These are phyloP conservation scores for Cancer borealis DNA, from an alignment of 2,888 invertebrate species.

Conservation along the genomic window DNA sequence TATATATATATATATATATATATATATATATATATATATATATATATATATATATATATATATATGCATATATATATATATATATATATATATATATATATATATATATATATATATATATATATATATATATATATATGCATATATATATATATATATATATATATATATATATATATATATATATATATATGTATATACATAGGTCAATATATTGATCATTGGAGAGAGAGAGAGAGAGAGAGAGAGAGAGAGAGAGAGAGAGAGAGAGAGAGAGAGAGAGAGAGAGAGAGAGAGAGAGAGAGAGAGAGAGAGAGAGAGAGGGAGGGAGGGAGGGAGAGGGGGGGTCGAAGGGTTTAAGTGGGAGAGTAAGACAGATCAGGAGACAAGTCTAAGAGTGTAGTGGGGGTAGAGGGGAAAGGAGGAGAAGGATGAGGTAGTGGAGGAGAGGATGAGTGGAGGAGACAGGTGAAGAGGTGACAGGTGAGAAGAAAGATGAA, in stretches of 20 bases:
- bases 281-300: slow-evolving; percentile 8
- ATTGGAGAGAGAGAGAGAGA: neutral
- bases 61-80: too few species aligned
- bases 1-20: too few species aligned
- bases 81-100: too few species aligned
- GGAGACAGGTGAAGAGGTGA: neutral
- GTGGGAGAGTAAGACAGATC: slow-evolving; percentile 3
- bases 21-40: too few species aligned
- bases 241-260: neutral
- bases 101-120: too few species aligned
- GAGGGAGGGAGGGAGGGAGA: neutral
- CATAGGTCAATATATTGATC: too few species aligned
- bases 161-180: too few species aligned
- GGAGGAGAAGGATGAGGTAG: neutral
- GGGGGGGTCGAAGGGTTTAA: neutral
- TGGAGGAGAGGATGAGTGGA: neutral
- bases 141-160: too few species aligned
- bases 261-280: slow-evolving; percentile 5
- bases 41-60: too few species aligned
- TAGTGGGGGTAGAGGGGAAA: neutral
- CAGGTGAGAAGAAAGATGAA: too few species aligned
- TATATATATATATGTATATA: too few species aligned
- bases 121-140: too few species aligned
- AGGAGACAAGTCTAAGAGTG: neutral
- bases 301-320: neutral